These are phyloP conservation scores for Microhierax caerulescens DNA, from an alignment of 2,797 vertebrate genomes.

Conservation along the genomic window DNA sequence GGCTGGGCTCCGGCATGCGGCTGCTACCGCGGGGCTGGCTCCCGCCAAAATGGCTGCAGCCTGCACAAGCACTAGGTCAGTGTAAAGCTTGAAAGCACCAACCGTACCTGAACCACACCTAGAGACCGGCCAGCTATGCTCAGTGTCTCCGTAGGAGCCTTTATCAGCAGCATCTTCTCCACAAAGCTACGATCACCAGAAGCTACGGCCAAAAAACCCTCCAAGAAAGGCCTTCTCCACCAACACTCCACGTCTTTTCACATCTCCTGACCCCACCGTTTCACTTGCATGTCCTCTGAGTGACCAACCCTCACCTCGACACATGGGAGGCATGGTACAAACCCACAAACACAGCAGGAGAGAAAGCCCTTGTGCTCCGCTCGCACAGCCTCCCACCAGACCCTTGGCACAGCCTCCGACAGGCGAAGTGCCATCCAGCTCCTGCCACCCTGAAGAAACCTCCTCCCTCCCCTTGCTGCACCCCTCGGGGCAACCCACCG, in stretches of 20 bases:
- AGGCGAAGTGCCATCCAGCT: fast-evolving
- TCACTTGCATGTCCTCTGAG: fast-evolving
- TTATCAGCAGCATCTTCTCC: background rate
- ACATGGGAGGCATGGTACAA: fast-evolving
- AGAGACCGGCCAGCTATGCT: background rate
- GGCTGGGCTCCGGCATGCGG: fast-evolving
- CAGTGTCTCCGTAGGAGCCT: background rate
- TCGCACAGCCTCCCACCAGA: fast-evolving
- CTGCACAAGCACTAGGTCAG: background rate
- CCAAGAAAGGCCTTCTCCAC: background rate
- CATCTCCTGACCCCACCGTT: background rate
- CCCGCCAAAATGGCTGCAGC: background rate
- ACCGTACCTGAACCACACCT: background rate
- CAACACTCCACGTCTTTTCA: background rate
- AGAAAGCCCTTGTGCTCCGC: fast-evolving
- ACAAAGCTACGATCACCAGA: background rate
- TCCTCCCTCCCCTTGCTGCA: background rate
- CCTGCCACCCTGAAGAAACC: background rate
- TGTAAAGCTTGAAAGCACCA: background rate
- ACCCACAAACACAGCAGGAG: background rate
- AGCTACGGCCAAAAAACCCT: background rate
- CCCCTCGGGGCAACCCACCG: fast-evolving
- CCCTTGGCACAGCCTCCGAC: fast-evolving
- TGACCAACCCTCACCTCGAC: fast-evolving
- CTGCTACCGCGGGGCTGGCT: fast-evolving